A percentile compares a stretch with the other conserved stretches of the same genome.
These are phyloP conservation scores for Drosophila silvestris DNA, from an alignment of 2,888 invertebrate species.

Conservation along the genomic window DNA sequence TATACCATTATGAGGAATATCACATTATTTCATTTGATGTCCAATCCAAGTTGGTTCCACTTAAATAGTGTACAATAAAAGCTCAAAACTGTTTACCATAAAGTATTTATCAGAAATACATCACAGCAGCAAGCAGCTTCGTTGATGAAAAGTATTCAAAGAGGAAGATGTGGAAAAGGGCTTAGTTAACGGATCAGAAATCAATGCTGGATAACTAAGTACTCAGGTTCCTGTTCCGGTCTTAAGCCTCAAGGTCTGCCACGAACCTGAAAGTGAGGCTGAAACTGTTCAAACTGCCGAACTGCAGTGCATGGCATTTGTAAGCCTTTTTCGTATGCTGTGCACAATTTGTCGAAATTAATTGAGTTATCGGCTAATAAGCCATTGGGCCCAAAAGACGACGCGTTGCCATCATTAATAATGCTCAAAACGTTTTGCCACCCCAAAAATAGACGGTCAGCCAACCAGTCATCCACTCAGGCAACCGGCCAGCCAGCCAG, in stretches of 20 bases:
- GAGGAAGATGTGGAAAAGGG: background rate
- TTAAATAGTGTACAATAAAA: background rate
- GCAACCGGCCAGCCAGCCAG: background rate
- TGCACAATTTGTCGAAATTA: constrained; percentile 74
- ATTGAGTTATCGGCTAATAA: constrained; percentile 78
- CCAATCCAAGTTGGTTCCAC: background rate
- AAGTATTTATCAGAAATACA: background rate
- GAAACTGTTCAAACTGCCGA: constrained; percentile 16
- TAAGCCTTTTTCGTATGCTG: constrained; percentile 53
- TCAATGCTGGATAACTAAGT: background rate
- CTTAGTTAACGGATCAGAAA: background rate
- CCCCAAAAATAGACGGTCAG: constrained; percentile 55
- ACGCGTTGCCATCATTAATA: constrained; percentile 75
- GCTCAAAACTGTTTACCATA: background rate
- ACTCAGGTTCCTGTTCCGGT: constrained; percentile 18
- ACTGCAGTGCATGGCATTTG: constrained; percentile 6
- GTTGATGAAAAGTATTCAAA: background rate
- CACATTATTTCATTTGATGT: background rate
- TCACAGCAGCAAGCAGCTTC: background rate
- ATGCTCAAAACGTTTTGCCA: constrained; percentile 66
- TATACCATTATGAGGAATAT: background rate
- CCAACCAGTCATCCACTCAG: constrained; percentile 13
- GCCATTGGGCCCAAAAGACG: constrained; percentile 54
- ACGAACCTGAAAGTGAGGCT: background rate
- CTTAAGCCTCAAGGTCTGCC: background rate